These are phyloP conservation scores for Parnassius apollo DNA, from an alignment of 2,888 invertebrate genomes.

Conservation along the genomic window DNA sequence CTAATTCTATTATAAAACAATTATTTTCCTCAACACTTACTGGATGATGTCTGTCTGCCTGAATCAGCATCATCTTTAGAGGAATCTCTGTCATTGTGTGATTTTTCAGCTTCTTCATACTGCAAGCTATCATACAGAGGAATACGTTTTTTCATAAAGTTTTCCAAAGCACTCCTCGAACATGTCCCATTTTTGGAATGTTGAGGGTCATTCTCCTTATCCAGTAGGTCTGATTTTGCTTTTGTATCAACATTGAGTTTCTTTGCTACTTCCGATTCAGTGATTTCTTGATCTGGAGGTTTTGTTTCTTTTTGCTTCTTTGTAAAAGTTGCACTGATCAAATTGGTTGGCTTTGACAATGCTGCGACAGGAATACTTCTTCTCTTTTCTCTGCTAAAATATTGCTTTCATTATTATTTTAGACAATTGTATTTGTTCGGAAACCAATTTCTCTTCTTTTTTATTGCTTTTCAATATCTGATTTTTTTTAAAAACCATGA, in stretches of 20 bases:
- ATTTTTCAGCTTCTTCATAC: slow-evolving; percentile 31
- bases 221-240: slow-evolving; percentile 8
- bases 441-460: no score
- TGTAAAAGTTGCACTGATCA: slow-evolving; percentile 38
- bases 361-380: slow-evolving; percentile 50
- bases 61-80: slow-evolving; percentile 48
- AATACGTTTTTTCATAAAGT: slow-evolving; percentile 49
- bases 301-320: slow-evolving; percentile 1
- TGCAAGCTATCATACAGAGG: slow-evolving; percentile 39
- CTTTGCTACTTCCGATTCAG: background rate
- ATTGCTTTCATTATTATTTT: no score
- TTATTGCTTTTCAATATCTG: no score
- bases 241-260: background rate
- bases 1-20: no score
- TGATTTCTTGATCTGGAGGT: background rate
- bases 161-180: slow-evolving; percentile 39
- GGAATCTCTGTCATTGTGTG: slow-evolving; percentile 29
- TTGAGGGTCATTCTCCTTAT: background rate
- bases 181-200: background rate
- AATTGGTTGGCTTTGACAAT: slow-evolving; percentile 28
- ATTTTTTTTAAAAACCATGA: no score
- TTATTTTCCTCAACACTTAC: slow-evolving; percentile 41
- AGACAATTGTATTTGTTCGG: no score
- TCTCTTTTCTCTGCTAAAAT: slow-evolving; percentile 62
- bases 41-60: slow-evolving; percentile 50